Conservation (phyloP, 2,797 vertebrate species). For the Vultur gryphus region DNA sequence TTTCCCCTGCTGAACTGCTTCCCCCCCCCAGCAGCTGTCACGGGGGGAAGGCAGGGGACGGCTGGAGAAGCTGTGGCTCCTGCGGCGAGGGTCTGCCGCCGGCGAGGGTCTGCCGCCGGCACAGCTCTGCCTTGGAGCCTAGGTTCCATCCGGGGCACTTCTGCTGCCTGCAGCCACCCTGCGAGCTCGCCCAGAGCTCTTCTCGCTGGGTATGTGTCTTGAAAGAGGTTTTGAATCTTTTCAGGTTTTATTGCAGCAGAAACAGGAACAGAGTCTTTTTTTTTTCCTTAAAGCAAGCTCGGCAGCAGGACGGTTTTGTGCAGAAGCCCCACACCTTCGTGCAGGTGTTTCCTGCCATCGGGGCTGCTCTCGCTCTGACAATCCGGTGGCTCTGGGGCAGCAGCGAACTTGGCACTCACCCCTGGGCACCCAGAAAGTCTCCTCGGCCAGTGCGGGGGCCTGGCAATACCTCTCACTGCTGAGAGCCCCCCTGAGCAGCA, state of each 20-base stretch:
- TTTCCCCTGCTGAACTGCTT: background rate
- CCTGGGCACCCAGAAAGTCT: background rate
- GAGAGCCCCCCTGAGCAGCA: too few species aligned
- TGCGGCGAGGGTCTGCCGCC: background rate
- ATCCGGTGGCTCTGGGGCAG: background rate
- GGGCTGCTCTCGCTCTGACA: background rate
- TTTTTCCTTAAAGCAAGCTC: too few species aligned
- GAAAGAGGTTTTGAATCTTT: too few species aligned
- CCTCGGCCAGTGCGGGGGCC: background rate
- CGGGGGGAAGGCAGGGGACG: too few species aligned
- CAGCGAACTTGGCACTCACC: background rate
- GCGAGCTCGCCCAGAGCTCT: background rate
- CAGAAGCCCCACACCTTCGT: accelerated
- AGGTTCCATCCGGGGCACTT: background rate
- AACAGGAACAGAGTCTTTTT: background rate
- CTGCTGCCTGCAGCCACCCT: background rate
- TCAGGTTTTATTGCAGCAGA: background rate
- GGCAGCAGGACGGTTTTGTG: background rate
- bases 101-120: background rate
- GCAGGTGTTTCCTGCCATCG: background rate
- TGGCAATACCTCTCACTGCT: background rate
- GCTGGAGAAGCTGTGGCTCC: accelerated
- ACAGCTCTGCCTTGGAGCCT: background rate
- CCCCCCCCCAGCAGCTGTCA: accelerated
- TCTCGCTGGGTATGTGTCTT: accelerated